Evolutionary conservation across 2,113 vertebrate species (phyloP), one percentile per base, ranked within the genome.

Genomic region (Todiramphus chloris): DNA sequence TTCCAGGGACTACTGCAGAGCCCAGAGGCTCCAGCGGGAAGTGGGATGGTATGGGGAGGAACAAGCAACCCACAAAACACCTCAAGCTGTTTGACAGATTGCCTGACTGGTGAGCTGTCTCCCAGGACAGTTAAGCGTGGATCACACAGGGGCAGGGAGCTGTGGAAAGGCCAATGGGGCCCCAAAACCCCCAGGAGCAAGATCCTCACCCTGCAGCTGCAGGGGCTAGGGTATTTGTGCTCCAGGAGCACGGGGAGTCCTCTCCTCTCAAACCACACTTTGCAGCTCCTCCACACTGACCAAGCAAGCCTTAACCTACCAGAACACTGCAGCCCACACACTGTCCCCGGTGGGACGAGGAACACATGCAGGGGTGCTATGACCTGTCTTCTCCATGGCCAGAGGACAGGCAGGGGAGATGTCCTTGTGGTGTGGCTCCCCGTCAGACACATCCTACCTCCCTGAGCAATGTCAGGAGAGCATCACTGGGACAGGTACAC

Each of bases 341-440:
- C 31, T 39, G 35, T 9, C 19, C 27, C 27, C 2, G 0, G 8
- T 0, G 73, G n/a, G 74, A 25, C 18, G 83, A 56, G 37, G 21
- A 16, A 41, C 55, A 50, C 5, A 2, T 1, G 3, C 23, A 24
- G 23, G 15, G 23, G 15, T 55, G 51, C 31, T 70, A 1, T 6
- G 3, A 39, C 9, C 62, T 31, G 31, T 10, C 14, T 70, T 20
- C 39, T 48, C 37, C 0, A 0, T 27, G 18, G 11, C 25, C 37
- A 0, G 0, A 79, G 50, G n/a, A 69, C 12, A 62, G 31, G 59
- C 37, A 62, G 35, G 33, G 44, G 16, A 60, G 43, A 5, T 1
- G 0, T 46, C 37, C 33, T 28, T 33, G 43, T 0, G 1, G 10
- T 0, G 1, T 8, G 17, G 20, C 24, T 70, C 37, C 21, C 37